Percentiles rank a stretch among this genome's conserved stretches.
phyloP scores from a whole-genome alignment of 2,888 invertebrate species.

The Helicoverpa assulta region DNA sequence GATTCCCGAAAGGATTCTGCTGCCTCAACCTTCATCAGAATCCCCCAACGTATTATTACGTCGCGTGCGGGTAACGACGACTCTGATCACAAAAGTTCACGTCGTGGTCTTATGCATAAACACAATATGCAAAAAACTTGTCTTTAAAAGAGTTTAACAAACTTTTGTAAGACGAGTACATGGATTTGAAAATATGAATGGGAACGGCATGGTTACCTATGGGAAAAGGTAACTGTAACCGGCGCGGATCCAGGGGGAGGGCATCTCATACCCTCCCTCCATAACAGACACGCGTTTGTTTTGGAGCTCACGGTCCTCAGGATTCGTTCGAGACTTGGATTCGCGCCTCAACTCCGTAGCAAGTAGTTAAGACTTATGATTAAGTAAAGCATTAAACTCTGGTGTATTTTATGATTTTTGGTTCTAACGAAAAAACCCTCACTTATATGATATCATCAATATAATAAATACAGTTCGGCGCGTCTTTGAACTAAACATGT shows the following conservation, averaged over 20 bases:
- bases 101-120: background rate
- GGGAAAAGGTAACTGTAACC: background rate
- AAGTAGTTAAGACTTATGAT: background rate
- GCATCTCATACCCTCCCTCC: background rate
- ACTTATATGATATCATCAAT: background rate
- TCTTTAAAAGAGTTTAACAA: background rate
- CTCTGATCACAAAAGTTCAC: background rate
- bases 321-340: background rate
- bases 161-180: background rate
- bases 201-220: background rate
- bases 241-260: background rate
- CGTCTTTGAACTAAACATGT: background rate
- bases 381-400: background rate
- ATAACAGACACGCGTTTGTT: background rate
- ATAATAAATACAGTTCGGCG: background rate
- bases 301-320: background rate
- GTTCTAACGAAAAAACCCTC: background rate
- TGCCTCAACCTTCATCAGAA: background rate
- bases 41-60: background rate
- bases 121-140: constrained; percentile 1
- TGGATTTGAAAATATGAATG: background rate
- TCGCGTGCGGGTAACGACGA: background rate
- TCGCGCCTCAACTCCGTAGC: background rate
- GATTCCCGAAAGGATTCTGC: background rate
- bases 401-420: background rate